phyloP scores from a whole-genome alignment of 2,113 vertebrate species.

The Bos javanicus region DNA sequence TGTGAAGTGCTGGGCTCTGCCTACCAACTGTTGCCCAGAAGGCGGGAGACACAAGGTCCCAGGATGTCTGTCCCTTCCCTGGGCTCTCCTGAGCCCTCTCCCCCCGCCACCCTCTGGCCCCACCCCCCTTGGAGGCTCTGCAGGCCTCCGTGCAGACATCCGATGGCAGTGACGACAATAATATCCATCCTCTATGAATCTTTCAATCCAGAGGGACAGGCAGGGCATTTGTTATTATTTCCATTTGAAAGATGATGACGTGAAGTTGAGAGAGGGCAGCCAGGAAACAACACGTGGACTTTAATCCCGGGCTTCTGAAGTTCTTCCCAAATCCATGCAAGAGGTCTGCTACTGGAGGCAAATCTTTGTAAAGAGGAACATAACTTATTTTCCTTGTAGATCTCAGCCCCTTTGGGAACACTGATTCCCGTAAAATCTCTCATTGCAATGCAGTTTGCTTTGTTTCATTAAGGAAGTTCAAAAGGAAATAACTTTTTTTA shows the following conservation, averaged over 20 bases:
- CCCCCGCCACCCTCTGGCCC: background rate
- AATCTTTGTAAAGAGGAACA: background rate
- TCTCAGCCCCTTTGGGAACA: background rate
- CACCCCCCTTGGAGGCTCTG: background rate
- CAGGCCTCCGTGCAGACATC: background rate
- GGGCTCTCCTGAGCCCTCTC: background rate
- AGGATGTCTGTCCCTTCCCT: background rate
- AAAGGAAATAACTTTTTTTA: background rate
- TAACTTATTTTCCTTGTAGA: background rate
- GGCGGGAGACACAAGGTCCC: background rate
- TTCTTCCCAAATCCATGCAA: background rate
- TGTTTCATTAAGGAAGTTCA: conserved; percentile 30
- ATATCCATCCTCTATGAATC: background rate
- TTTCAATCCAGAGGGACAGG: background rate
- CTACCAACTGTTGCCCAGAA: background rate
- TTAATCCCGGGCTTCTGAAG: background rate
- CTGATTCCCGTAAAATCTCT: background rate
- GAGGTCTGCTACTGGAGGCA: background rate
- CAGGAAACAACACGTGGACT: background rate
- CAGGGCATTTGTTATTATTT: background rate
- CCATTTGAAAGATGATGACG: background rate
- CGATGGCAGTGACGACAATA: background rate
- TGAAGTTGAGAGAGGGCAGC: background rate
- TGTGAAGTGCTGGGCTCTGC: background rate
- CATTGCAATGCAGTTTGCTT: background rate